These are phyloP conservation scores for Protobothrops mucrosquamatus DNA, from an alignment of 2,113 vertebrate species.

Conservation along the genomic window DNA sequence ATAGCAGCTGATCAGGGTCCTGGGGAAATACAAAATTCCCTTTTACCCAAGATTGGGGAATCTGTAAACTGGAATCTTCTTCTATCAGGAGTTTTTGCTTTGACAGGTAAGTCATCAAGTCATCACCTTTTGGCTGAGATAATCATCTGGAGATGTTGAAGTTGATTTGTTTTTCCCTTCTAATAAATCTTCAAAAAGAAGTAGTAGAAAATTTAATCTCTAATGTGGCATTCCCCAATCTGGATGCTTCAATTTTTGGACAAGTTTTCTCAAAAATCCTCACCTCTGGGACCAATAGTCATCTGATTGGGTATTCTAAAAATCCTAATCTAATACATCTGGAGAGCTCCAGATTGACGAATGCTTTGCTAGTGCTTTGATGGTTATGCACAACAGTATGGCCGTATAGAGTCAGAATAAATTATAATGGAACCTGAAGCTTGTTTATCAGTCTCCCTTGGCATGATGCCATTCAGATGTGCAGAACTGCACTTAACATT, in stretches of 20 bases:
- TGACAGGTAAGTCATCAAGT: constrained; percentile 53
- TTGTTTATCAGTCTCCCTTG: background rate
- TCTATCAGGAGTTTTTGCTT: constrained; percentile 71
- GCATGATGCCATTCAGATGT: background rate
- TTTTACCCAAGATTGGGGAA: constrained; percentile 49
- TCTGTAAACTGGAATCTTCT: constrained; percentile 73
- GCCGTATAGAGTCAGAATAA: background rate
- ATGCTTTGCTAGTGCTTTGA: background rate
- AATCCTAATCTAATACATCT: background rate
- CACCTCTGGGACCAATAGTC: background rate
- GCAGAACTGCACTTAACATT: background rate
- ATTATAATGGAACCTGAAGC: background rate
- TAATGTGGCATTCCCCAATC: background rate
- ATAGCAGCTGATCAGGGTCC: constrained; percentile 48
- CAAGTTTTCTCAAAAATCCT: background rate
- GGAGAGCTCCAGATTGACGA: background rate
- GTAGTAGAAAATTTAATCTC: background rate
- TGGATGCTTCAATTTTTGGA: background rate
- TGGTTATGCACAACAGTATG: background rate
- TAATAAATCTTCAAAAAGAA: background rate
- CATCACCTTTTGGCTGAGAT: background rate
- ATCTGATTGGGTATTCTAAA: background rate
- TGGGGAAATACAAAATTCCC: constrained; percentile 41
- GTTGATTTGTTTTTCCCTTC: background rate
- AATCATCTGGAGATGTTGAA: background rate